Conservation (phyloP, 2,797 vertebrate species). For the Gastrophryne carolinensis region DNA sequence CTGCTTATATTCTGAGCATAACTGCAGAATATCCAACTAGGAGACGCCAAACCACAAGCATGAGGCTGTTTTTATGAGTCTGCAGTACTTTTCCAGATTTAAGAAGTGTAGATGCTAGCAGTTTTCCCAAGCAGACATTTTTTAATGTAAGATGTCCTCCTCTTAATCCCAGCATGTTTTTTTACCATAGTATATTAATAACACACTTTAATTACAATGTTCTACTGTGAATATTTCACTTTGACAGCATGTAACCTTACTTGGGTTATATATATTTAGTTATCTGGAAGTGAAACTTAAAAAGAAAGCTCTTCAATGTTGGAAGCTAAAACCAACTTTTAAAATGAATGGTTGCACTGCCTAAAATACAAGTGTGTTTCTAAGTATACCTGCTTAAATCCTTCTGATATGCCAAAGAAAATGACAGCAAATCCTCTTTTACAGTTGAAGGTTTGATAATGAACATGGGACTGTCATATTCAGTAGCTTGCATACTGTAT, state of each 20-base stretch:
- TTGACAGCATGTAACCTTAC: slow-evolving; percentile 8
- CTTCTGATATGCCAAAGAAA: neutral
- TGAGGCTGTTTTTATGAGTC: slow-evolving; percentile 39
- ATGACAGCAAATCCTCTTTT: neutral
- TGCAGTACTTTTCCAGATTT: slow-evolving; percentile 47
- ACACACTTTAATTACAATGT: slow-evolving; percentile 13
- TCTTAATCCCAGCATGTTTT: slow-evolving; percentile 25
- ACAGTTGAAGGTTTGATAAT: neutral
- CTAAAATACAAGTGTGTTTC: neutral
- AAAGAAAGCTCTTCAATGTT: slow-evolving; percentile 1
- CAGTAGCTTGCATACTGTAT: neutral
- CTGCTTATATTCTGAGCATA: slow-evolving; percentile 59
- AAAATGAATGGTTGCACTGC: neutral
- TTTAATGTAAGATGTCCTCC: slow-evolving; percentile 7
- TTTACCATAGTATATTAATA: slow-evolving; percentile 13
- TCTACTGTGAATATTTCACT: slow-evolving; percentile 7
- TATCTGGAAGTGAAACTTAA: neutral
- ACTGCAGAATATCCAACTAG: slow-evolving; percentile 67
- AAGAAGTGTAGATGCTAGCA: slow-evolving; percentile 44
- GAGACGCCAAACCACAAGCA: slow-evolving; percentile 62
- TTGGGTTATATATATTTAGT: slow-evolving; percentile 8
- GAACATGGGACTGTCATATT: neutral
- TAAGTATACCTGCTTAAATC: neutral
- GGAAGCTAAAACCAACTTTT: slow-evolving; percentile 2
- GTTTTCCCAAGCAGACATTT: slow-evolving; percentile 20